Base-by-base conservation (phyloP, 2,888 invertebrate species). In the Buathra laborator region DNA sequence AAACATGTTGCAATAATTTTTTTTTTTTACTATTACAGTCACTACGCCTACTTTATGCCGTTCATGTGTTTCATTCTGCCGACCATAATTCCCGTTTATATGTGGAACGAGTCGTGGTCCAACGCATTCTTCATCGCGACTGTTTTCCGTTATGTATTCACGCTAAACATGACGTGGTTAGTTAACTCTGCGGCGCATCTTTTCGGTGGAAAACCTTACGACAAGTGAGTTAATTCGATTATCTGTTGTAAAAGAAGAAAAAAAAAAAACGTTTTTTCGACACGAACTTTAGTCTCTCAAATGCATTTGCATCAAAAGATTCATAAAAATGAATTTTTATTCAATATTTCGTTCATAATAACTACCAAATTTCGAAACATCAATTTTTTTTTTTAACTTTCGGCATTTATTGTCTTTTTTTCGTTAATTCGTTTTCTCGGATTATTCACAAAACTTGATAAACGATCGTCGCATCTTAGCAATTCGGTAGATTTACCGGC, bases 141-240 rank as follows among this genome's bases (percentile, higher is more conserved):
- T 1, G 92, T 97, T 37, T 90, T 97, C 14, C 96, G 98, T 12
- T 98, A 98, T 93, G 94, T 96, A 44, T 91, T 96, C 79, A 96
- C 96, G 2, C 95, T 99, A 81, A 97, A 99, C 94, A 96, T 96
- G 91, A 98, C 98, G 1, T 99, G 98, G 98, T 95, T 97, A 0
- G 98, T 98, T 16, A 98, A 98, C 93, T 98, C 97, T 89, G 97
- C 97, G 37, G 98, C 98, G 1, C 98, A 98, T 94, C 93, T 97
- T 68, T 96, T 96, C 95, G 97, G 97, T 81, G 95, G 95, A 86
- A 95, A 96, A 87, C 97, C 97, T 0, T 97, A 96, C 89, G 97
- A 98, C 91, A 95, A 94, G 97, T 97, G 92, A 95, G 94, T 94
- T 66, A 56, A 82, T 59, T 70, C 66, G 68, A 32, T 62, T 32